phyloP scores from a whole-genome alignment of 2,113 vertebrate genomes.

The Mobula hypostoma region DNA sequence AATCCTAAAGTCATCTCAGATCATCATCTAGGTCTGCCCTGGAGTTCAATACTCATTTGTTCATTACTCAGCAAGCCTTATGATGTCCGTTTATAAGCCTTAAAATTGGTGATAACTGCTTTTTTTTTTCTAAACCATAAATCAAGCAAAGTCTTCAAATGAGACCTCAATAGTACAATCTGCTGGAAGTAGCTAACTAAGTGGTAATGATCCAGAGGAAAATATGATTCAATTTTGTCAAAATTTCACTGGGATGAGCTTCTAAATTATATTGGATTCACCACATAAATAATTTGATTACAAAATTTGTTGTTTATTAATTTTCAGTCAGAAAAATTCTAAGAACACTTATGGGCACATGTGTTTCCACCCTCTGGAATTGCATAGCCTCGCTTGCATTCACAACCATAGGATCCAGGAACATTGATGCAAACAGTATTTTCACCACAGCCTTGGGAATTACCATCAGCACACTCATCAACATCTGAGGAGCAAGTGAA shows the following conservation, averaged over 20 bases:
- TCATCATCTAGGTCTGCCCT: neutral
- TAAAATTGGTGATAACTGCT: neutral
- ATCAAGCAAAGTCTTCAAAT: neutral
- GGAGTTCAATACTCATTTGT: neutral
- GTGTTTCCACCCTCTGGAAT: constrained; percentile 56
- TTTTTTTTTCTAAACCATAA: neutral
- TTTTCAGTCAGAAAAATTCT: neutral
- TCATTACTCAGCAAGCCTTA: neutral
- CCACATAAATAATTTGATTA: neutral
- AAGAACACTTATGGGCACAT: constrained; percentile 66
- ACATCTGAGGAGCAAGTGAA: constrained; percentile 57
- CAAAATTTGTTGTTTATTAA: neutral
- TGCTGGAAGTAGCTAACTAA: neutral
- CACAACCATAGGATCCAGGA: constrained; percentile 70
- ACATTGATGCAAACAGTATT: constrained; percentile 67
- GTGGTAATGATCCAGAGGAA: neutral
- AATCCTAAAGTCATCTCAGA: neutral
- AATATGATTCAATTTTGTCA: neutral
- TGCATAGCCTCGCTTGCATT: constrained; percentile 62
- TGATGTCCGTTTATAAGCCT: neutral
- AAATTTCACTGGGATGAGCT: neutral
- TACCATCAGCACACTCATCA: constrained; percentile 69
- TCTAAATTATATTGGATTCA: neutral
- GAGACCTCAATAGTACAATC: neutral
- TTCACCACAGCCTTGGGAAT: constrained; percentile 57